phyloP scores from a whole-genome alignment of 2,797 vertebrate genomes.

The Rallus crepitans region DNA sequence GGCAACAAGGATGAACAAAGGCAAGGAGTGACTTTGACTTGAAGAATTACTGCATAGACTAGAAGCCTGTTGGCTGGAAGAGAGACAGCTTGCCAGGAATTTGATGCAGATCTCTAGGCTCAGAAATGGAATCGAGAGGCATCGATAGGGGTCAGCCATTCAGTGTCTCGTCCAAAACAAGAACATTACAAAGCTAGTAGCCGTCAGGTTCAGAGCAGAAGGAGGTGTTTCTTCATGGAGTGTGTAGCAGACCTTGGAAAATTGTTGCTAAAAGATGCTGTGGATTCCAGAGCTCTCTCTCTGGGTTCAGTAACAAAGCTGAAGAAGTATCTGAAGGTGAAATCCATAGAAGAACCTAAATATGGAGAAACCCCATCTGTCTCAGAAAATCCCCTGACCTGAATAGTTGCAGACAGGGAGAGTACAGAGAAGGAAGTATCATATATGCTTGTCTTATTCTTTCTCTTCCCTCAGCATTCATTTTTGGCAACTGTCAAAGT shows the following conservation, averaged over 20 bases:
- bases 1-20: neutral
- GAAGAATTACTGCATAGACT: neutral
- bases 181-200: neutral
- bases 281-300: neutral
- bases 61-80: neutral
- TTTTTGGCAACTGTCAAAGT: neutral
- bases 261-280: neutral
- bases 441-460: neutral
- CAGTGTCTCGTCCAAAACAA: neutral
- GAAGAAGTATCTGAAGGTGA: neutral
- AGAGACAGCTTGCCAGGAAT: neutral
- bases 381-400: neutral
- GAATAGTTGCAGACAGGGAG: neutral
- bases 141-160: neutral
- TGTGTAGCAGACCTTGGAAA: neutral
- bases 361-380: accelerated
- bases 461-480: neutral
- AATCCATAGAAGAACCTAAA: neutral
- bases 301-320: neutral
- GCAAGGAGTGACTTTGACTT: neutral
- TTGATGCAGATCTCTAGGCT: neutral
- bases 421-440: neutral
- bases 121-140: neutral
- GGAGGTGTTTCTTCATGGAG: neutral
- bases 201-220: neutral